Evolutionary conservation across 1,140 invertebrate species (phyloP).

Genomic region (Drosophila pruinosa): DNA sequence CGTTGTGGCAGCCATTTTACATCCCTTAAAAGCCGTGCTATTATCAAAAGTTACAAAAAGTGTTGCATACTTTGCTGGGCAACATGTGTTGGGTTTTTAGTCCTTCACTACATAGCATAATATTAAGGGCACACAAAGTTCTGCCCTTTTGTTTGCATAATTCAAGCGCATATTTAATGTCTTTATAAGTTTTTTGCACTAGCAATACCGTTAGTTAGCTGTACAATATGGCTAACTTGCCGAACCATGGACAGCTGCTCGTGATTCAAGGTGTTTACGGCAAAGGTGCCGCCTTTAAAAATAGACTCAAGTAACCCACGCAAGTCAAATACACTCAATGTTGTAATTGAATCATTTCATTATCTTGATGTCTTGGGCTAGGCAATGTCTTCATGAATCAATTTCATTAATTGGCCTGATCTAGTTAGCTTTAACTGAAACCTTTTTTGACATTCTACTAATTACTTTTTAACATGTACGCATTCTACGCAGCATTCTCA

Average conservation of each 20-base stretch:
- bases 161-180: neutral
- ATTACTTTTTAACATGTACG: slow-evolving; percentile 19
- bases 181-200: neutral
- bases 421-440: neutral
- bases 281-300: neutral
- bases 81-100: neutral
- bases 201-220: neutral
- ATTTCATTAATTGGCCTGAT: slow-evolving; percentile 23
- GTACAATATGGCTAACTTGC: neutral
- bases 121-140: neutral
- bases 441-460: slow-evolving; percentile 17
- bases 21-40: too few species aligned
- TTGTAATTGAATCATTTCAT: slow-evolving; percentile 11
- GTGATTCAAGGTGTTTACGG: neutral
- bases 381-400: slow-evolving; percentile 31
- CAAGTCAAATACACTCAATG: slow-evolving; percentile 1
- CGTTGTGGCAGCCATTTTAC: neutral
- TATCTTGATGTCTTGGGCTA: slow-evolving; percentile 1
- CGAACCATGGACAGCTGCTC: neutral
- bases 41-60: neutral
- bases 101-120: too few species aligned
- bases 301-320: slow-evolving; percentile 2
- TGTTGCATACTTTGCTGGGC: slow-evolving; percentile 23
- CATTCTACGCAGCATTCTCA: neutral
- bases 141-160: slow-evolving; percentile 7